Evolutionary conservation across 2,888 invertebrate genomes (phyloP), one percentile per base, ranked within the genome.

Genomic region (Drosophila lutescens): DNA sequence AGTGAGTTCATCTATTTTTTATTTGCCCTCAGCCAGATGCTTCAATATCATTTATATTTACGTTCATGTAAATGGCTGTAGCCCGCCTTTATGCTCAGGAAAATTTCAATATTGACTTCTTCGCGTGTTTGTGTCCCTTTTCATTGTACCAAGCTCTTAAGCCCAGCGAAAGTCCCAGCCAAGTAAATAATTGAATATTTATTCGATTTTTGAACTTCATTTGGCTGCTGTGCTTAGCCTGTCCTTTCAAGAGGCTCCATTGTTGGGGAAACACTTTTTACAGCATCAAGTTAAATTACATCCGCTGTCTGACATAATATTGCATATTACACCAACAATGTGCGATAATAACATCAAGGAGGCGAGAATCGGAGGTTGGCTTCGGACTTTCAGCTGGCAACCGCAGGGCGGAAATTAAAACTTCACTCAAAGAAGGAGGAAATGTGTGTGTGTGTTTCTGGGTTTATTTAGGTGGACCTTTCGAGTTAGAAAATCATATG

Each of bases 401-500:
- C 74, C 70, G 55, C 76, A 79, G 61, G 75, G 60, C 79, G 82
- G 81, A 81, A 81, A 81, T 81, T 84, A 75, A 81, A 78, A 69
- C 70, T 71, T 73, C 61, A 60, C 56, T 40, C 61, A 36, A 36
- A 57, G 59, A 62, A 65, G 67, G 13, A 47, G 17, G 6, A 23
- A 50, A 26, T 26, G 26, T 8, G 9, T 44, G 41, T 46, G 26
- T 41, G 26, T 17, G 6, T 32, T 17, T 20, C 4, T 1, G 34
- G 23, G 2, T 10, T 12, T 20, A 7, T 15, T 15, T 9, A 40
- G 40, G 20, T 53, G 40, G 40, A 47, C 9, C 17, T 34, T 17
- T 20, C 4, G 12, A 36, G 2, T 26, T 9, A 13, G 1, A 51
- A n/a, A n/a, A 15, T 1, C 13, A 13, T 17, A 20, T 17, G 17